phyloP scores from a whole-genome alignment of 1,140 invertebrate genomes.

The Aphis gossypii region DNA sequence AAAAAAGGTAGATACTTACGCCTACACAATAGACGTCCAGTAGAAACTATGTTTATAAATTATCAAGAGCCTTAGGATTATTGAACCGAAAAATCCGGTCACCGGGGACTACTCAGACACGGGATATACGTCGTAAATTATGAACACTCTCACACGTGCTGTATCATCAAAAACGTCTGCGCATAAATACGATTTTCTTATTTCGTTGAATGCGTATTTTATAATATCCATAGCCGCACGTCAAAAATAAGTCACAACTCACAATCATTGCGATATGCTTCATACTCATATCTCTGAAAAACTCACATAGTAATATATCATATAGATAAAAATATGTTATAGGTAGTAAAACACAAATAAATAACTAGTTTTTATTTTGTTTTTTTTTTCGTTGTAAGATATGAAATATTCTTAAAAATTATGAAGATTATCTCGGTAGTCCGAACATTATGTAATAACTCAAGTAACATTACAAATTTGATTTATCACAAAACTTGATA shows the following conservation, averaged over 20 bases:
- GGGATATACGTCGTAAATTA: not conserved
- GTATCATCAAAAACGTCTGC: not conserved
- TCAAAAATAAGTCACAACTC: not conserved
- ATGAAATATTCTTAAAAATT: not conserved
- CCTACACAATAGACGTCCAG: not conserved
- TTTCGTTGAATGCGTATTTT: not conserved
- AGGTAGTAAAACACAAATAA: not conserved
- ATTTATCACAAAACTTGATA: conserved; percentile 32
- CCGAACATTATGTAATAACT: not conserved
- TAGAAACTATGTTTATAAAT: not conserved
- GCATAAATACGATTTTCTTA: not conserved
- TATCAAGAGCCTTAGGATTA: not conserved
- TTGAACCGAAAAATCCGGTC: not conserved
- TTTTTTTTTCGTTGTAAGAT: not conserved
- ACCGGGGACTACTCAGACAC: not conserved
- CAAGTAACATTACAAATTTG: not conserved
- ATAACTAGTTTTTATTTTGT: not conserved
- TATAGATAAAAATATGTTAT: not conserved
- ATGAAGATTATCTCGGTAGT: not conserved
- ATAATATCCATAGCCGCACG: not conserved
- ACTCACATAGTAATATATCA: not conserved
- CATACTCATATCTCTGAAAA: not conserved
- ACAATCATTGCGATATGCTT: too few species aligned
- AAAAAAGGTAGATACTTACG: not conserved
- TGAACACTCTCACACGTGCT: not conserved